A percentile compares a stretch with the other conserved stretches of the same genome.
Conservation (phyloP, 2,888 invertebrate species). For the Trissolcus brochymenae region DNA sequence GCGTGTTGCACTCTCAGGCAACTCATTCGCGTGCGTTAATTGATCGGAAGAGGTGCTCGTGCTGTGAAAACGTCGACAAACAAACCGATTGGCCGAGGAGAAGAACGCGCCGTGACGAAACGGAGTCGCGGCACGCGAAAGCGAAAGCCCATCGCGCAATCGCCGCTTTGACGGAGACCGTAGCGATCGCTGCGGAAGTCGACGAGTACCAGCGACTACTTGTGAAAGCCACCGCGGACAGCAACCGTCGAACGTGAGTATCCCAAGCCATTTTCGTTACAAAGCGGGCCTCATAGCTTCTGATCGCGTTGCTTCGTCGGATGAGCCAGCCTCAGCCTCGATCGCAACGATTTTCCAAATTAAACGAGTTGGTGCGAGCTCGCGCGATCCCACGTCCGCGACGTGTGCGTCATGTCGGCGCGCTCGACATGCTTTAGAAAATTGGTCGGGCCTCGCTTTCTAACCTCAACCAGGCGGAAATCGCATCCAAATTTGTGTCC, state of each 20-base stretch:
- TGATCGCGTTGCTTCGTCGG: too few relatives aligned
- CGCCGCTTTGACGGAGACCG: constrained; percentile 34
- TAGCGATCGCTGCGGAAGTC: constrained; percentile 68
- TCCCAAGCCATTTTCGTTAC: background rate
- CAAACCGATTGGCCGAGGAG: constrained; percentile 26
- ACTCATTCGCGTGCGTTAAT: constrained; percentile 37
- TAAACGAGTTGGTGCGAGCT: background rate
- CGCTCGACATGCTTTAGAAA: background rate
- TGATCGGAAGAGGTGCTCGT: constrained; percentile 25
- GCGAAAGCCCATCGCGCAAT: constrained; percentile 41
- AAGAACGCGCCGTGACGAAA: constrained; percentile 23
- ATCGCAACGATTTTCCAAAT: background rate
- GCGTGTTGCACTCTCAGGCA: constrained; percentile 5
- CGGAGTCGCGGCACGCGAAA: constrained; percentile 32
- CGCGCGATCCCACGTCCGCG: constrained; percentile 5
- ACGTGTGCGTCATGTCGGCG: constrained; percentile 32
- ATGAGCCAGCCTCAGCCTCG: background rate
- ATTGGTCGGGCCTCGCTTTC: constrained; percentile 4
- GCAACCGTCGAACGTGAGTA: constrained; percentile 75
- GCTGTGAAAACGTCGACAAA: constrained; percentile 11
- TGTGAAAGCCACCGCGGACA: constrained; percentile 75
- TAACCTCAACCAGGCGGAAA: constrained; percentile 22
- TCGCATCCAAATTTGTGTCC: background rate
- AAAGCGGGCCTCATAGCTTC: too few relatives aligned
- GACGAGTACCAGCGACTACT: constrained; percentile 74